phyloP scores from a whole-genome alignment of 2,888 invertebrate genomes.

The Chloromyia formosa region DNA sequence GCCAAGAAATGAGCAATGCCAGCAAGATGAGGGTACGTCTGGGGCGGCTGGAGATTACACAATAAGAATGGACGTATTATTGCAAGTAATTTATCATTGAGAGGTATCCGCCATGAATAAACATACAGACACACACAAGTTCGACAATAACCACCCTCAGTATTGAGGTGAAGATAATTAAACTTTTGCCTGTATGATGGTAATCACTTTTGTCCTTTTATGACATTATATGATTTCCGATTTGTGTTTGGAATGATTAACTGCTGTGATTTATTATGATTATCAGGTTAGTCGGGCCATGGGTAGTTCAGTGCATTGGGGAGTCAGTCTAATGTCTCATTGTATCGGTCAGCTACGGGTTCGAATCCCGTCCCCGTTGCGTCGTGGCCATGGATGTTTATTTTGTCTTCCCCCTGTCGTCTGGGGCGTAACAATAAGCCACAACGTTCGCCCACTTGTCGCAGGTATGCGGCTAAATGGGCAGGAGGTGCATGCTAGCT shows the following conservation, averaged over 20 bases:
- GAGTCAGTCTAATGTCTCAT: no score
- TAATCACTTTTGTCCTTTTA: not conserved
- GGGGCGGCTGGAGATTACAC: not conserved
- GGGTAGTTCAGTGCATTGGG: no score
- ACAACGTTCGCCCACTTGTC: no score
- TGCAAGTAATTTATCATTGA: conserved; percentile 39
- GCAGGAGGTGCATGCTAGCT: no score
- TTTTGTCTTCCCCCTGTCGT: no score
- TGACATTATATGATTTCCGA: conserved; percentile 31
- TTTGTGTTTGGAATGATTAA: not conserved
- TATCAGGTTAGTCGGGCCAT: no score
- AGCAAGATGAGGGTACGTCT: not conserved
- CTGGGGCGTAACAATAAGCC: no score
- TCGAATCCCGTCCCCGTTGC: no score
- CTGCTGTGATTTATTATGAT: not conserved
- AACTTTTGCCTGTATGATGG: conserved; percentile 10
- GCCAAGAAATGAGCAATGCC: not conserved
- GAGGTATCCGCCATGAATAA: not conserved
- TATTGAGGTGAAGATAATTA: conserved; percentile 1
- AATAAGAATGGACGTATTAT: conserved; percentile 28
- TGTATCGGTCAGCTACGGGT: no score
- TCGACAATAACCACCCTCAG: not conserved
- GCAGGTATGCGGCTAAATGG: no score
- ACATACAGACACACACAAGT: no score
- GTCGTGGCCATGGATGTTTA: no score